A percentile compares a stretch with the other conserved stretches of the same genome.
Conservation (phyloP, 23 tunicate species). For the Diplosoma virens region DNA sequence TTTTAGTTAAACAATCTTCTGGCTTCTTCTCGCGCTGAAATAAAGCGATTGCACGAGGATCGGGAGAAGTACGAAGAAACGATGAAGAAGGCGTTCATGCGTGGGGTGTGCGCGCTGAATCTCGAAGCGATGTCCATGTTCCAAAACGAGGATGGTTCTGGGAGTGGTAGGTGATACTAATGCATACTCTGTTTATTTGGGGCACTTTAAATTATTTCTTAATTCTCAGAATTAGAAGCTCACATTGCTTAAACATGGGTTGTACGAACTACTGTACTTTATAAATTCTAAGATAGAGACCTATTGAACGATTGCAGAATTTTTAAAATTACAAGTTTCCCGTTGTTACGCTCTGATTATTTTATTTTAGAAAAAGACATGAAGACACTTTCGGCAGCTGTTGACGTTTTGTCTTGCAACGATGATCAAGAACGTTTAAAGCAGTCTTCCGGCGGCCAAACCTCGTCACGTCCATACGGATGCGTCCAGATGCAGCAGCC, state of each 20-base stretch:
- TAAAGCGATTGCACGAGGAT: conserved; percentile 48
- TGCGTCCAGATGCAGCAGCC: background rate
- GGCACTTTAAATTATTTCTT: no score
- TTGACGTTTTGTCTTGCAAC: conserved; percentile 49
- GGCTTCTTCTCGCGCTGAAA: conserved; percentile 42
- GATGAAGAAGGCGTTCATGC: conserved; percentile 97
- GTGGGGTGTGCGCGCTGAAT: conserved; percentile 99
- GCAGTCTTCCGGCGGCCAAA: background rate
- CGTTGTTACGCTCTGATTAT: no score
- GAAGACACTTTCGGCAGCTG: conserved; percentile 70
- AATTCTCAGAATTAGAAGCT: no score
- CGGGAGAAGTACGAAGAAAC: conserved; percentile 74
- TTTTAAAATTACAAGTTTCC: no score
- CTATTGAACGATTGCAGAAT: no score
- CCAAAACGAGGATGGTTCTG: conserved; percentile 38
- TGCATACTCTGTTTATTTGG: no score
- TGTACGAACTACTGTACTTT: background rate
- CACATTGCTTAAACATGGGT: no score
- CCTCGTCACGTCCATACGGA: background rate
- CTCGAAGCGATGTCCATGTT: conserved; percentile 96
- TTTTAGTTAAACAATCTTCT: conserved; percentile 52
- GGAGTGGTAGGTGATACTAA: no score
- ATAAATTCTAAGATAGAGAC: background rate
- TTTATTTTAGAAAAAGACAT: conserved; percentile 29
- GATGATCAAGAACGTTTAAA: background rate